Percentiles rank a stretch among this genome's conserved stretches.
These are phyloP conservation scores for Ondatra zibethicus DNA, from an alignment of 2,113 vertebrate species.

Conservation along the genomic window DNA sequence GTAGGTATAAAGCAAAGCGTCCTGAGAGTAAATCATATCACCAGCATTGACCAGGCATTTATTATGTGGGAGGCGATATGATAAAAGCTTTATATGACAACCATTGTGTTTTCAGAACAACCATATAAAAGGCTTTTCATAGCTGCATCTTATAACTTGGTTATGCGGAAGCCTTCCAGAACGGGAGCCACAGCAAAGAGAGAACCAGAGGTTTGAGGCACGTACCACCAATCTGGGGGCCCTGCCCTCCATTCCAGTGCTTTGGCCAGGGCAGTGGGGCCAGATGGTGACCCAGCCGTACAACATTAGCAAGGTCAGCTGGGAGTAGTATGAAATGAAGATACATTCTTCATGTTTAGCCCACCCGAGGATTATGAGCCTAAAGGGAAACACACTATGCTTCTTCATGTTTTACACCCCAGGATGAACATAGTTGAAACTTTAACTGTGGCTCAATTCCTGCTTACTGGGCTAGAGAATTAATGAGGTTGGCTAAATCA, in stretches of 20 bases:
- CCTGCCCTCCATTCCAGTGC: background rate
- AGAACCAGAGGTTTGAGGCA: background rate
- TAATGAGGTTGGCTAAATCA: background rate
- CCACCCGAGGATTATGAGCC: background rate
- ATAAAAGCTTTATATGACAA: background rate
- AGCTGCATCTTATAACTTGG: background rate
- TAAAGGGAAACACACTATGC: background rate
- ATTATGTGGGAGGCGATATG: background rate
- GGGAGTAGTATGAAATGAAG: background rate
- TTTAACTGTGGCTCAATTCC: background rate
- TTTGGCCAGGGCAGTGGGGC: background rate
- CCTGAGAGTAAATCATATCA: background rate
- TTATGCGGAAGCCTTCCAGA: background rate
- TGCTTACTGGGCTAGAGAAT: background rate
- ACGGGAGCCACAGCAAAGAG: background rate
- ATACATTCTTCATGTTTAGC: background rate
- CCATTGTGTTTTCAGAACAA: constrained; percentile 17
- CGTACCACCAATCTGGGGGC: background rate
- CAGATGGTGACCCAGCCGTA: background rate
- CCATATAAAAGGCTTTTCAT: background rate
- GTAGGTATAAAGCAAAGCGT: background rate
- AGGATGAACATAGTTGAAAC: background rate
- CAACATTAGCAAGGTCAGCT: background rate
- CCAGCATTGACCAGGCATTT: constrained; percentile 46
- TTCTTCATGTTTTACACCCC: background rate